These are phyloP conservation scores for Habropoda laboriosa DNA, from an alignment of 1,140 invertebrate genomes.

Conservation along the genomic window DNA sequence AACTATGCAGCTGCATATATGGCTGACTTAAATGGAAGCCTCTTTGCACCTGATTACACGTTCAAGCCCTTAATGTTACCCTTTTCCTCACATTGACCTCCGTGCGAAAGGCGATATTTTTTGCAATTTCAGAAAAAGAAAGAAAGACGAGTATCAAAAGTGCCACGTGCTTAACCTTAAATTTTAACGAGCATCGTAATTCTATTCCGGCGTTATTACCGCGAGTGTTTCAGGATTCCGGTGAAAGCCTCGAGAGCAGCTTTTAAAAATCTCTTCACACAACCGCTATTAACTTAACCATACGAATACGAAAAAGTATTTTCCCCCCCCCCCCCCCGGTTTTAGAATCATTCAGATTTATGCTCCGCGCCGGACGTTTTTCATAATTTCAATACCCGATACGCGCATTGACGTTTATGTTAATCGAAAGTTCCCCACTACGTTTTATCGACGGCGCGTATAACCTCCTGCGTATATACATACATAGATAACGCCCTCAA, in stretches of 20 bases:
- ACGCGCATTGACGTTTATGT: neutral
- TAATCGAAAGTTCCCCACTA: neutral
- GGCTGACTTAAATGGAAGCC: too few relatives aligned
- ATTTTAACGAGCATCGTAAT: slow-evolving; percentile 28
- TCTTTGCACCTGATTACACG: too few relatives aligned
- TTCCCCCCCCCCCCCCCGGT: too few relatives aligned
- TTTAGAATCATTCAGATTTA: neutral
- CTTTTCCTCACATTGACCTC: too few relatives aligned
- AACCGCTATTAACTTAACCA: neutral
- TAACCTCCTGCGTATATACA: neutral
- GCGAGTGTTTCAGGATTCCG: slow-evolving; percentile 6
- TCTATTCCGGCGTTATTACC: neutral
- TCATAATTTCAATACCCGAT: neutral
- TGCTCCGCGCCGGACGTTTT: neutral
- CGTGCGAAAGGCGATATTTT: too few relatives aligned
- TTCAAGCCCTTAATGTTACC: too few relatives aligned
- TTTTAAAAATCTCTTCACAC: neutral
- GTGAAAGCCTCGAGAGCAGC: neutral
- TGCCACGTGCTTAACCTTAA: neutral
- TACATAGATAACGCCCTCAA: slow-evolving; percentile 1
- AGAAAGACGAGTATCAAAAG: too few relatives aligned
- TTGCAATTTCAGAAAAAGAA: too few relatives aligned
- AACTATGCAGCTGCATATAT: too few relatives aligned
- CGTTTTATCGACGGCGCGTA: neutral
- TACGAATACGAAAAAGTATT: neutral